A percentile compares a stretch with the other conserved stretches of the same genome.
These are phyloP conservation scores for Sebastes miniatus DNA, from an alignment of 2,797 vertebrate species.

Conservation along the genomic window DNA sequence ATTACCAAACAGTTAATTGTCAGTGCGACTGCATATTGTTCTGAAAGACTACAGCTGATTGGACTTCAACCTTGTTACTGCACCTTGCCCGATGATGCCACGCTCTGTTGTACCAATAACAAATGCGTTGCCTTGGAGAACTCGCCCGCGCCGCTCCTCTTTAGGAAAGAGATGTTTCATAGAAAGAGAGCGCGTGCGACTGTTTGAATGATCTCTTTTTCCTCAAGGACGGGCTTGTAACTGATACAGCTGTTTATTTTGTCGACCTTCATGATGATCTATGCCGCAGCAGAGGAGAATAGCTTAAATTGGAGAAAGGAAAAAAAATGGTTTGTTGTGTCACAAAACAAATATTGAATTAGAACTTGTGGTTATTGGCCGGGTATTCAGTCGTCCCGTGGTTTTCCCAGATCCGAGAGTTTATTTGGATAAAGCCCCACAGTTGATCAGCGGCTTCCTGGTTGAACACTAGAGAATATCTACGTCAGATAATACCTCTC, in stretches of 20 bases:
- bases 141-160: constrained; percentile 48
- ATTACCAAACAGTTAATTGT: constrained; percentile 15
- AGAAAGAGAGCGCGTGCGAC: constrained; percentile 16
- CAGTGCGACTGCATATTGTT: neutral
- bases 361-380: constrained; percentile 29
- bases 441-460: constrained; percentile 59
- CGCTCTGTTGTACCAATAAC: constrained; percentile 65
- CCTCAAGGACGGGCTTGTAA: constrained; percentile 1
- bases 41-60: constrained; percentile 12
- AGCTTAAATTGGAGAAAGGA: neutral
- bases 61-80: constrained; percentile 15
- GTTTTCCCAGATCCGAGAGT: constrained; percentile 40
- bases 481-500: constrained; percentile 48
- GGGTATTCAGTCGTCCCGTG: neutral
- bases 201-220: constrained; percentile 1
- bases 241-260: constrained; percentile 22
- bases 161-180: constrained; percentile 55
- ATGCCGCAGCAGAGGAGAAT: neutral
- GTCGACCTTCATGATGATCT: neutral
- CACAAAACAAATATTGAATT: constrained; percentile 16
- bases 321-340: constrained; percentile 6
- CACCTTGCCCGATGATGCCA: constrained; percentile 36
- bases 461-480: constrained; percentile 48
- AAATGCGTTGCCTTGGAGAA: constrained; percentile 71
- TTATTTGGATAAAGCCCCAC: constrained; percentile 57